Evolutionary conservation across 2,113 vertebrate genomes (phyloP).

Genomic region (Euleptes europaea): DNA sequence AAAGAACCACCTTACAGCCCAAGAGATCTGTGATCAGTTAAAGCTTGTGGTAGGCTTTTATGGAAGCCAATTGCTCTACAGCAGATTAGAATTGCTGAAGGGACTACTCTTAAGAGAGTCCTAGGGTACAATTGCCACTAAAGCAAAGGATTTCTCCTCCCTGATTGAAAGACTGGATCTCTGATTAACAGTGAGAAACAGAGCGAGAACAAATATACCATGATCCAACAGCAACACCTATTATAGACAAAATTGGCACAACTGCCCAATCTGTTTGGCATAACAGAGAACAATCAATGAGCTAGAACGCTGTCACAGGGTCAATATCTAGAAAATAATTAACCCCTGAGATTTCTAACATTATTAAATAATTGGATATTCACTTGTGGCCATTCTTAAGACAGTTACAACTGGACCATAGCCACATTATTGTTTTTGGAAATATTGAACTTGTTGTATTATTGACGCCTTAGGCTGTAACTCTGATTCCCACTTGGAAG

Average conservation of each 20-base stretch:
- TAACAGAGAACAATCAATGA: neutral
- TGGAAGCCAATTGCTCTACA: neutral
- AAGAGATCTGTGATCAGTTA: neutral
- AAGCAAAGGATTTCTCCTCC: neutral
- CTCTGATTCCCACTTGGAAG: no score
- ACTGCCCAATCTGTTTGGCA: neutral
- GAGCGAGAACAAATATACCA: neutral
- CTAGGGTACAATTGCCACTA: neutral
- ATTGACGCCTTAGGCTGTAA: no score
- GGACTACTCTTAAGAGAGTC: neutral
- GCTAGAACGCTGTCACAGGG: neutral
- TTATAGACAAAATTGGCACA: slow-evolving; percentile 6
- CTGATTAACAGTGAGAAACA: neutral
- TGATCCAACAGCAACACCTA: neutral
- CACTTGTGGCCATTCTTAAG: neutral
- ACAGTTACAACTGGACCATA: neutral
- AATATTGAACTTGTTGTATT: no score
- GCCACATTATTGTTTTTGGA: neutral
- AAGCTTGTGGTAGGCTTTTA: neutral
- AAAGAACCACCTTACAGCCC: neutral
- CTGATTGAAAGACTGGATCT: neutral
- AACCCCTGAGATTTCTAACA: neutral
- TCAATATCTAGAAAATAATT: slow-evolving; percentile 6
- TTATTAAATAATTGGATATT: neutral
- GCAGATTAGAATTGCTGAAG: neutral